Evolutionary conservation across 2,888 invertebrate species (phyloP).

Genomic region (Clitarchus hookeri): DNA sequence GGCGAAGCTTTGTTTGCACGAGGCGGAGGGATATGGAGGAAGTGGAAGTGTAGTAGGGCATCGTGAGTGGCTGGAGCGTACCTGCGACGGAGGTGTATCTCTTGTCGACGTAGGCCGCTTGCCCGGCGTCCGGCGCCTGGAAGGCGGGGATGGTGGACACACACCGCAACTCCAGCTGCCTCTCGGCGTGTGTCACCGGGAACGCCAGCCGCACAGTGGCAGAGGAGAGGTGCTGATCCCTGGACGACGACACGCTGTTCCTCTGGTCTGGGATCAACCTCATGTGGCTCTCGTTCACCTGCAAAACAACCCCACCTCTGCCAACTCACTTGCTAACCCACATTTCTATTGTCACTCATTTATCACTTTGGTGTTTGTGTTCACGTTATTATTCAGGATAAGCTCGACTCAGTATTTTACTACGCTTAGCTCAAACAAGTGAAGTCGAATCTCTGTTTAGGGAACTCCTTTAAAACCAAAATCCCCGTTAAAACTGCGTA

Average conservation of each 20-base stretch:
- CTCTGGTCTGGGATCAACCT: conserved; percentile 29
- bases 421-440: too few species aligned
- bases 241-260: background rate
- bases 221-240: background rate
- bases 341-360: too few species aligned
- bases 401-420: too few species aligned
- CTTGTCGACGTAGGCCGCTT: background rate
- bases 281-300: conserved; percentile 34
- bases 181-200: conserved; percentile 56
- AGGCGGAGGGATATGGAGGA: too few species aligned
- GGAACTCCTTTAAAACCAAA: too few species aligned
- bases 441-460: too few species aligned
- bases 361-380: too few species aligned
- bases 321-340: too few species aligned
- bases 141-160: conserved; percentile 79
- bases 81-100: background rate
- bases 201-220: background rate
- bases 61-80: background rate
- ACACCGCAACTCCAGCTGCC: conserved; percentile 73
- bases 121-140: conserved; percentile 58
- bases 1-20: too few species aligned
- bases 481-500: too few species aligned
- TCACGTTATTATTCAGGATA: too few species aligned
- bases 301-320: background rate
- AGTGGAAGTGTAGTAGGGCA: too few species aligned